Evolutionary conservation across 64 coral and sea anemone species (phyloP), one percentile per base, ranked within the genome.

Genomic region (Dendrophyllia cribrosa): DNA sequence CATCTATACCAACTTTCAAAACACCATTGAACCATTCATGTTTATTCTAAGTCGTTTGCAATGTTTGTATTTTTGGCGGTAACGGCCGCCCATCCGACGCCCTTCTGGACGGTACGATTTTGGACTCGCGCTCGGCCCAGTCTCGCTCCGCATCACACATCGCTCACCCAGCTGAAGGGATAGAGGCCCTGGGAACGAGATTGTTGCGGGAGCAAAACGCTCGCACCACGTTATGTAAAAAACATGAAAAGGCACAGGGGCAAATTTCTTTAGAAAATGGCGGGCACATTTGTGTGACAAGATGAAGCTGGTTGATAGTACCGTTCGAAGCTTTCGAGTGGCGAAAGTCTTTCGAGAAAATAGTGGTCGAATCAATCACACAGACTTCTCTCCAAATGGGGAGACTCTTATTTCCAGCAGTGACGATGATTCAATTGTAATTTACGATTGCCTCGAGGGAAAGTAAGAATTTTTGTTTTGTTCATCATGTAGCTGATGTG

Each of bases 321-420:
- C 96, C 51, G 34, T 99, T 69, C 97, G 97, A 71, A 91, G 94
- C 21, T 96, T 92, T 80, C 95, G 88, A 76, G 94, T 99, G 16
- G 97, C 97, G 1, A 99, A 99, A 79, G 91, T 99, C 25, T 99
- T 99, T 72, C 92, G 97, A 85, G 97, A 99, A 59, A 99, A 99
- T 67, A 99, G 97, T 86, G 97, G 94, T 79, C 84, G 93, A 79
- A 79, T 99, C 8, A 99, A 99, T 92, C 88, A 99, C 86, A 93
- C 88, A 89, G 85, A 87, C 65, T 96, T 99, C 66, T 93, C 97
- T 68, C 87, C 91, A 48, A 99, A 99, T 84, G 97, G 97, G 19
- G 97, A 99, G 67, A 91, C 74, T 65, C 83, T 99, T 9, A 99
- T 99, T 71, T 91, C 97, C 3, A 99, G 97, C 22, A 99, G 94